Conservation (phyloP, 2,888 invertebrate genomes). For the Axea sp. region DNA sequence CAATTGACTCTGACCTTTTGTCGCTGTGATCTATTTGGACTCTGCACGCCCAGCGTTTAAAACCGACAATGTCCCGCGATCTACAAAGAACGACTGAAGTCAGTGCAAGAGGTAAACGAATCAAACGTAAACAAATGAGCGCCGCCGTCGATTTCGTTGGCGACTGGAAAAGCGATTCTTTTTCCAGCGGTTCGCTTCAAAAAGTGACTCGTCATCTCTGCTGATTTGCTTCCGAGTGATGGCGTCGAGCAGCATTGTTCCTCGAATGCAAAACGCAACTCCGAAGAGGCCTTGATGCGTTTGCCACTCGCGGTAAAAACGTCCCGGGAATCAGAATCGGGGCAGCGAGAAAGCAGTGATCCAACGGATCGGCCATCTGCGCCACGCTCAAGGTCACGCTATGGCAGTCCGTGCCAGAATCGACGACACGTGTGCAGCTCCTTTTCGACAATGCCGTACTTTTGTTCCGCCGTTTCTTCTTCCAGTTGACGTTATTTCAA, state of each 20-base stretch:
- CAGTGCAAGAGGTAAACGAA: too few relatives aligned
- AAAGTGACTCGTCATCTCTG: not conserved
- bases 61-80: too few relatives aligned
- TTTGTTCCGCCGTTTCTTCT: slow-evolving; percentile 16
- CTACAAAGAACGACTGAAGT: too few relatives aligned
- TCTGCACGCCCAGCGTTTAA: too few relatives aligned
- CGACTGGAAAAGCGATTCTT: too few relatives aligned
- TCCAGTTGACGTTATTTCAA: slow-evolving; percentile 23
- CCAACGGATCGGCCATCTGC: slow-evolving; percentile 45
- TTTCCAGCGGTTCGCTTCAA: not conserved
- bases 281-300: slow-evolving; percentile 8
- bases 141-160: too few relatives aligned
- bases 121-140: too few relatives aligned
- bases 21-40: too few relatives aligned
- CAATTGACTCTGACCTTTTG: too few relatives aligned
- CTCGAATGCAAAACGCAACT: slow-evolving; percentile 13
- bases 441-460: slow-evolving; percentile 1
- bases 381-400: slow-evolving; percentile 47
- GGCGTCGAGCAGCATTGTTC: slow-evolving; percentile 13
- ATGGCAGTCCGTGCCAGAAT: slow-evolving; percentile 11
- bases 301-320: slow-evolving; percentile 21
- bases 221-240: not conserved
- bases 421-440: slow-evolving; percentile 14
- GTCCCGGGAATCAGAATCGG: slow-evolving; percentile 28
- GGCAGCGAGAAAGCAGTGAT: slow-evolving; percentile 29